Percentiles rank a stretch among this genome's conserved stretches.
phyloP scores from a whole-genome alignment of 2,113 vertebrate species.

The Eublepharis macularius region DNA sequence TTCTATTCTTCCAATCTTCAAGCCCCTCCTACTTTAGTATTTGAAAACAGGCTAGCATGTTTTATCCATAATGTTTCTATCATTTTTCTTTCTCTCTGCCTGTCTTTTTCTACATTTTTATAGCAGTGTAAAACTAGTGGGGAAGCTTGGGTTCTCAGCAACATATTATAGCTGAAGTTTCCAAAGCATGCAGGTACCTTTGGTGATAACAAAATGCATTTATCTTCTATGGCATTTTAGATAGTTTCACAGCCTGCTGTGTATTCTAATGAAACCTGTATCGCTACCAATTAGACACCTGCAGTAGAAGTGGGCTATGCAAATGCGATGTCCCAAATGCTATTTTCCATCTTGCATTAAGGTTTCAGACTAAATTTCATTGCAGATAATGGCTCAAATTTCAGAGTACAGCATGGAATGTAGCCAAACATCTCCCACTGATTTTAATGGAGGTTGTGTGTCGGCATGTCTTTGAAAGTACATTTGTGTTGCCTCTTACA shows the following conservation, averaged over 20 bases:
- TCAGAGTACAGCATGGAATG: conserved; percentile 11
- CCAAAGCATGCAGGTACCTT: conserved; percentile 30
- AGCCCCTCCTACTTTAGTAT: background rate
- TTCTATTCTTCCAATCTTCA: no score
- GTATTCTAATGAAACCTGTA: conserved; percentile 62
- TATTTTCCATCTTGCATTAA: conserved; percentile 59
- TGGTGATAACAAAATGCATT: conserved; percentile 50
- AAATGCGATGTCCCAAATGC: conserved; percentile 49
- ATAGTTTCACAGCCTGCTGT: conserved; percentile 51
- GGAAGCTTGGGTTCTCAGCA: background rate
- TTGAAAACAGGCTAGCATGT: background rate
- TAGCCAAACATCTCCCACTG: conserved; percentile 30
- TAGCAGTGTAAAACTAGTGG: background rate
- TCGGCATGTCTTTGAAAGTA: conserved; percentile 21
- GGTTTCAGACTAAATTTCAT: conserved; percentile 60
- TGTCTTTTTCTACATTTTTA: conserved; percentile 9
- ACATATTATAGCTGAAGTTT: background rate
- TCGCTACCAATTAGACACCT: conserved; percentile 65
- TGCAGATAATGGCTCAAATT: conserved; percentile 48
- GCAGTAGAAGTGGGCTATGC: conserved; percentile 57
- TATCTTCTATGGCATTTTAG: conserved; percentile 44
- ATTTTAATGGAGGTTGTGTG: conserved; percentile 45
- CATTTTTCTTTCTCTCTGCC: background rate
- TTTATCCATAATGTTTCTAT: background rate
- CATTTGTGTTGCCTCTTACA: conserved; percentile 26